Evolutionary conservation across 2,888 invertebrate genomes (phyloP).

Genomic region (Cryptus viduatorius): DNA sequence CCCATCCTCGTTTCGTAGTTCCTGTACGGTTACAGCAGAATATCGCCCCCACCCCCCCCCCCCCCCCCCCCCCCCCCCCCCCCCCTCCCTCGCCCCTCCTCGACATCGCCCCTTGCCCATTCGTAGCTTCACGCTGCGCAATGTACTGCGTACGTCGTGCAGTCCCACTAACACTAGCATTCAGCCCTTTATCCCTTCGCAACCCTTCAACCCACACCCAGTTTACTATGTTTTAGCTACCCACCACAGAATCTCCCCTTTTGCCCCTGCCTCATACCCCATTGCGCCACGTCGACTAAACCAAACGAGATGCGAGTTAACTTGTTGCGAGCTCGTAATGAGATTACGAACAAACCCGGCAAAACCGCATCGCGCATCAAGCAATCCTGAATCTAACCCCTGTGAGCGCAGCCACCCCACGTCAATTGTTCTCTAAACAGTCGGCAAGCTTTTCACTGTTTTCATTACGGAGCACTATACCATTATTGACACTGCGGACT

Average conservation of each 20-base stretch:
- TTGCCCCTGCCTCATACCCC: slow-evolving; percentile 3
- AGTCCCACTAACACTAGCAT: slow-evolving; percentile 50
- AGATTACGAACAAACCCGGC: slow-evolving; percentile 71
- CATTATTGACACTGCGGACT: neutral
- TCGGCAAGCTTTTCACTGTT: neutral
- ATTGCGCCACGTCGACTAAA: slow-evolving; percentile 57
- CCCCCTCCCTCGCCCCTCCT: no score
- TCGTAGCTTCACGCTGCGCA: slow-evolving; percentile 32
- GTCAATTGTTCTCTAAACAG: slow-evolving; percentile 25
- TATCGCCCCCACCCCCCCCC: neutral
- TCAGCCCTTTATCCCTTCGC: slow-evolving; percentile 40
- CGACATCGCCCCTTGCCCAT: slow-evolving; percentile 1
- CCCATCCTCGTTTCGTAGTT: slow-evolving; percentile 18
- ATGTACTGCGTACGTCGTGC: slow-evolving; percentile 53
- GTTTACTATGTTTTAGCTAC: slow-evolving; percentile 60
- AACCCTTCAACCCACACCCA: slow-evolving; percentile 35
- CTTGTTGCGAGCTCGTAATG: slow-evolving; percentile 72
- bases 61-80: neutral
- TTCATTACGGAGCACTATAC: neutral
- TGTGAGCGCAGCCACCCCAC: slow-evolving; percentile 38
- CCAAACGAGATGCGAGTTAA: slow-evolving; percentile 70
- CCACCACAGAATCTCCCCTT: slow-evolving; percentile 21
- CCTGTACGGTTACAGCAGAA: slow-evolving; percentile 9
- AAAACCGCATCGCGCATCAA: slow-evolving; percentile 67
- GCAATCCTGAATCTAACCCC: slow-evolving; percentile 39